Evolutionary conservation across 2,797 vertebrate species (phyloP), one percentile per base, ranked within the genome.

Genomic region (Melanotaenia boesemani): DNA sequence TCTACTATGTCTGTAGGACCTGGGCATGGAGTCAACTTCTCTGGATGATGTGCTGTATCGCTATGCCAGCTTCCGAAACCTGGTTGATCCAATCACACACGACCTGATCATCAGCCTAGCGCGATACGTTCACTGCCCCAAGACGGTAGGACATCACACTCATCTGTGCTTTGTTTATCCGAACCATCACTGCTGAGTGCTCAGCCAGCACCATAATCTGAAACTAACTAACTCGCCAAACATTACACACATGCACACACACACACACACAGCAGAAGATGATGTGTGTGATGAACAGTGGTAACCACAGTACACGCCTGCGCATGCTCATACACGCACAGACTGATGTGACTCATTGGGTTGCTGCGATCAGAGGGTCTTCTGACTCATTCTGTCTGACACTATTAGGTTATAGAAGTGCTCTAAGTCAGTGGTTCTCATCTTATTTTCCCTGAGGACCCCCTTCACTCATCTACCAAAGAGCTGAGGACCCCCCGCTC

Each of bases 21-120:
- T 99, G 46, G 98, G 98, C 63, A 99, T 99, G 98, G 98, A 99
- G 91, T 99, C 98, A 0, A 99, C 98, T 22, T 99, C 98, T 0
- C 90, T 99, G 93, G 98, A 99, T 16, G 97, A 99, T 0, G 98
- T 99, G 28, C 92, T 99, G 61, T 99, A 98, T 48, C 96, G 97
- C 52, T 99, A 99, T 0, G 98, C 98, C 94, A 99, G 97, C 95
- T 99, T 99, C 92, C 93, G 98, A 58, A 99, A 99, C 93, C 94
- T 99, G 80, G 98, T 99, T 76, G 98, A 99, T 90, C 98, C 98
- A 7, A 99, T 99, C 94, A 99, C 97, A 0, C 98, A 99, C 0
- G 98, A 99, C 90, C 94, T 99, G 84, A 97, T 99, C 86, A 98
- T 99, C 95, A 98, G 97, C 91, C 94, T 99, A 79, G 98, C 97